A percentile compares a stretch with the other conserved stretches of the same genome.
phyloP scores from a whole-genome alignment of 1,140 invertebrate genomes.

The Zaprionus camerounensis region DNA sequence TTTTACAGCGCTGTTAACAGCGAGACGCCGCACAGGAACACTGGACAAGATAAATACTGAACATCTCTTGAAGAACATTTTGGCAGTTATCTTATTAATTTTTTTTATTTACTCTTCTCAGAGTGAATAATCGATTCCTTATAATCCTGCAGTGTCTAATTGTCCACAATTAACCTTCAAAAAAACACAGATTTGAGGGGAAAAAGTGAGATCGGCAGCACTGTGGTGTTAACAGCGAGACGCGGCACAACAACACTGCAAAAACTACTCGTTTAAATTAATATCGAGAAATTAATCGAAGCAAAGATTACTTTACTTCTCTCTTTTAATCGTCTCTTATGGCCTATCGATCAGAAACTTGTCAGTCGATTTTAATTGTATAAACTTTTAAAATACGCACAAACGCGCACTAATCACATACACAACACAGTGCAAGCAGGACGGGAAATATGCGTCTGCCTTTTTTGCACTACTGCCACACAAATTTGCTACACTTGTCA shows the following conservation, averaged over 20 bases:
- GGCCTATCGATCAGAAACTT: background rate
- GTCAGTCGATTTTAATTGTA: background rate
- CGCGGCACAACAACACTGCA: too few relatives aligned
- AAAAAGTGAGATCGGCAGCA: too few relatives aligned
- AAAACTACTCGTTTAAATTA: too few relatives aligned
- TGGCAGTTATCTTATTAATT: background rate
- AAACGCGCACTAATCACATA: background rate
- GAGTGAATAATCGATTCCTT: background rate
- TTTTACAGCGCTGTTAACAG: background rate
- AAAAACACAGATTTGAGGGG: too few relatives aligned
- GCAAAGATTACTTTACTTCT: background rate
- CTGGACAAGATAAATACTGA: background rate
- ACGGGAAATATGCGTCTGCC: background rate
- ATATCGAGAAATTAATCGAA: too few relatives aligned
- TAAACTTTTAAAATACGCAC: background rate
- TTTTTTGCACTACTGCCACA: background rate
- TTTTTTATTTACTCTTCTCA: background rate
- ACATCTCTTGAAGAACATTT: background rate
- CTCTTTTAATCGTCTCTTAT: background rate
- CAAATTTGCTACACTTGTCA: background rate
- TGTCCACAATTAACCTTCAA: too few relatives aligned
- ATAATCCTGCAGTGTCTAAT: too few relatives aligned
- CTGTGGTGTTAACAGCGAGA: too few relatives aligned
- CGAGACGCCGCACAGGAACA: background rate
- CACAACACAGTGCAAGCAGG: background rate